Base-by-base conservation (phyloP, 1,140 invertebrate genomes). In the Ectropis grisescens region DNA sequence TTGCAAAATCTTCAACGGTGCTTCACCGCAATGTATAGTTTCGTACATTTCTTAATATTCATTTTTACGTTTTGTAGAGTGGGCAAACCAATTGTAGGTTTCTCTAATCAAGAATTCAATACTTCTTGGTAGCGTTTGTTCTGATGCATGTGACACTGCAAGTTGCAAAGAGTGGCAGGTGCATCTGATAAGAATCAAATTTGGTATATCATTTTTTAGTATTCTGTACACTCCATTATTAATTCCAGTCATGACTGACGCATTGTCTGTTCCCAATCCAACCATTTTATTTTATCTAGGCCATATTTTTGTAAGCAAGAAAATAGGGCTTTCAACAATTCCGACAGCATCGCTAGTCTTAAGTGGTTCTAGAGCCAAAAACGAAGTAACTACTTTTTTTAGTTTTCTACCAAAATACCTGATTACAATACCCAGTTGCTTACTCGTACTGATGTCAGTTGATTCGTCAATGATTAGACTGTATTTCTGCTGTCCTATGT, bases 391-490 rank as follows among this genome's bases (percentile, higher is more conserved):
- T 34, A 64, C 58, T 34, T 14, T 43, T 22, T 47, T 43, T 33
- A 32, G 13, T 19, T 14, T 22, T 34, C 10, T 25, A 25, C 61
- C 70, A 27, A 58, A 75, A 54, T 72, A 79, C 47, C 56, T 69
- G 8, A 80, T 54, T 11, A 50, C 49, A 29, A 70, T 37, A 15
- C 58, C 59, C 37, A 81, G 50, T 22, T 55, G 46, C 58, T 76
- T 72, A 4, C 31, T 38, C 2, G 56, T 41, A 12, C 47, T 49
- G 1, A 79, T 47, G 38, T 80, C 70, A 1, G 68, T 82, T 2
- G 67, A 80, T 40, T 82, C 72, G 47, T 76, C 70, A 8, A 76
- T 30, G 10, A 80, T 47, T 2, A 74, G 34, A 16, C 66, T 78
- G 32, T 54, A 82, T 13, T 41, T 12, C 37, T 46, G 45, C 2